These are phyloP conservation scores for Bombus fervidus DNA, from an alignment of 1,140 invertebrate species.

Conservation along the genomic window DNA sequence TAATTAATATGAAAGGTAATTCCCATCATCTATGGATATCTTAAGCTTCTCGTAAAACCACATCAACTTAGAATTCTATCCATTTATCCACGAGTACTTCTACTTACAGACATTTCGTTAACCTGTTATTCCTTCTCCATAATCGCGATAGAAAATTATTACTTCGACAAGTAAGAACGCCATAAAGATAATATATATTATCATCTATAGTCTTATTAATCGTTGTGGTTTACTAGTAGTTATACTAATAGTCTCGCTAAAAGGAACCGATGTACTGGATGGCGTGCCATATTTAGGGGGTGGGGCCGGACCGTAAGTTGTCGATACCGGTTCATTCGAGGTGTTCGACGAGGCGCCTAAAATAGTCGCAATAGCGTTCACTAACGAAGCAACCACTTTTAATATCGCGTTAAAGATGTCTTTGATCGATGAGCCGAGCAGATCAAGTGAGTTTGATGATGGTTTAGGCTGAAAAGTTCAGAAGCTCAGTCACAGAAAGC, in stretches of 20 bases:
- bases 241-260: background rate
- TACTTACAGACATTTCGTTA: no score
- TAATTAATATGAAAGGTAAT: no score
- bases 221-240: background rate
- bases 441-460: conserved; percentile 54
- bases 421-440: conserved; percentile 72
- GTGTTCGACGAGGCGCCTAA: conserved; percentile 69
- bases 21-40: no score
- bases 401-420: conserved; percentile 73
- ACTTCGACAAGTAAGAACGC: background rate
- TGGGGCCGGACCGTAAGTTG: conserved; percentile 40
- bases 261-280: background rate
- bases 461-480: conserved; percentile 47
- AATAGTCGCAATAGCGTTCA: conserved; percentile 70
- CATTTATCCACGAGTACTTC: no score
- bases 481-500: conserved; percentile 6
- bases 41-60: no score
- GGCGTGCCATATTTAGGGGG: conserved; percentile 16
- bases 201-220: background rate
- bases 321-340: background rate
- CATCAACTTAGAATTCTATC: no score
- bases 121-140: background rate
- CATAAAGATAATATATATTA: background rate
- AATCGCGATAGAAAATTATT: background rate
- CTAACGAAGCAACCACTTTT: conserved; percentile 68